phyloP scores from a whole-genome alignment of 2,113 vertebrate genomes.

The Eidolon helvum region DNA sequence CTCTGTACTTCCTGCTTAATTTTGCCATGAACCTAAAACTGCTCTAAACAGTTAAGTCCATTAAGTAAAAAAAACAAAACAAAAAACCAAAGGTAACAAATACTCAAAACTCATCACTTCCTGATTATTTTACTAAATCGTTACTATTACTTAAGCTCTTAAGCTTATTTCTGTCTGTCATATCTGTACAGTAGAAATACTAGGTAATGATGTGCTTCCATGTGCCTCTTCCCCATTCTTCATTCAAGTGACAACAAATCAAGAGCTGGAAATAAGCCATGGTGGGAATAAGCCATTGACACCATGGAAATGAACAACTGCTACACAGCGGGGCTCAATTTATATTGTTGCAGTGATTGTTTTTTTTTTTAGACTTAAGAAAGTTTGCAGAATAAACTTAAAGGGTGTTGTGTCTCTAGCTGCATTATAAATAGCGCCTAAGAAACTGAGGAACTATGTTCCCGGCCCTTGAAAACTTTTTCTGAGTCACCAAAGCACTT shows the following conservation, averaged over 20 bases:
- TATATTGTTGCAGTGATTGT: background rate
- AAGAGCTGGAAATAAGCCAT: background rate
- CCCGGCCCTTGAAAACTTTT: background rate
- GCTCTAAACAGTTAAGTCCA: background rate
- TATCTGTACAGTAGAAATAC: rapidly evolving
- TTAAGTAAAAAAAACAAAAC: background rate
- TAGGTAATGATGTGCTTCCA: rapidly evolving
- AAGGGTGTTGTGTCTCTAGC: rapidly evolving
- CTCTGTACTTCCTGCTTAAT: background rate
- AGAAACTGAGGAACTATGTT: background rate
- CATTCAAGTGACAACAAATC: rapidly evolving
- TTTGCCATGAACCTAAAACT: background rate
- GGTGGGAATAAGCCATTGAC: background rate
- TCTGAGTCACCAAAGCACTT: background rate
- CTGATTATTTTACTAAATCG: background rate
- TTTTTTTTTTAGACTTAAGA: background rate
- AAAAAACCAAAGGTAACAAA: background rate
- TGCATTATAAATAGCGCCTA: too few species aligned
- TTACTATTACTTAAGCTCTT: too few species aligned
- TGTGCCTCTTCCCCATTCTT: rapidly evolving
- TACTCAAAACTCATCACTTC: background rate
- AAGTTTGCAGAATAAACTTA: background rate
- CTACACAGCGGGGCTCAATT: background rate
- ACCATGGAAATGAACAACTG: background rate
- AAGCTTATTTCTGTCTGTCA: rapidly evolving